Conservation (phyloP, 2,113 vertebrate genomes). For the Apistogramma diplotaenia region DNA sequence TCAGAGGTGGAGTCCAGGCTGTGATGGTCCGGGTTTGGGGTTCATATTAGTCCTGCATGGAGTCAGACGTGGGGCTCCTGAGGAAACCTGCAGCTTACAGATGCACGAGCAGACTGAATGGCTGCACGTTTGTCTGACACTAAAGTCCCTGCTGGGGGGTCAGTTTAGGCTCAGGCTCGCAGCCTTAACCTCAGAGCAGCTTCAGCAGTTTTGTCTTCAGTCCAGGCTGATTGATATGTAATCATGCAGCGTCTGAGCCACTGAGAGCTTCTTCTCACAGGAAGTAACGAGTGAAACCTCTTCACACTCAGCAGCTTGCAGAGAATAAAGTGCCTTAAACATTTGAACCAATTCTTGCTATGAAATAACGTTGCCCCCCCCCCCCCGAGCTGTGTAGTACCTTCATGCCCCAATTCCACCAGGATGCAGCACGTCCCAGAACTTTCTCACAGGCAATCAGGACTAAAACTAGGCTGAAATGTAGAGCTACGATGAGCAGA, state of each 20-base stretch:
- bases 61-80: too few species aligned
- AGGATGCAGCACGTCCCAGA: slow-evolving; percentile 29
- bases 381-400: slow-evolving; percentile 3
- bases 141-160: background rate
- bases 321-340: background rate
- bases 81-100: background rate
- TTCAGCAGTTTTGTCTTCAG: background rate
- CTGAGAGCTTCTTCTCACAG: background rate
- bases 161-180: background rate
- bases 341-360: background rate
- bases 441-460: slow-evolving; percentile 38
- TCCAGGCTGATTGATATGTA: background rate
- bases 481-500: slow-evolving; percentile 11
- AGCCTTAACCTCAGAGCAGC: background rate
- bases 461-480: slow-evolving; percentile 49
- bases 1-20: background rate
- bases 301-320: background rate
- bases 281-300: background rate
- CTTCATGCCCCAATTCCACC: slow-evolving; percentile 36
- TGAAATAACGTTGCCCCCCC: background rate
- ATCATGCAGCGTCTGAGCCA: background rate
- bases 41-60: too few species aligned
- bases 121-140: background rate
- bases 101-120: background rate
- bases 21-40: too few species aligned